Conservation (phyloP, 1,140 invertebrate genomes). For the Atta texana region DNA sequence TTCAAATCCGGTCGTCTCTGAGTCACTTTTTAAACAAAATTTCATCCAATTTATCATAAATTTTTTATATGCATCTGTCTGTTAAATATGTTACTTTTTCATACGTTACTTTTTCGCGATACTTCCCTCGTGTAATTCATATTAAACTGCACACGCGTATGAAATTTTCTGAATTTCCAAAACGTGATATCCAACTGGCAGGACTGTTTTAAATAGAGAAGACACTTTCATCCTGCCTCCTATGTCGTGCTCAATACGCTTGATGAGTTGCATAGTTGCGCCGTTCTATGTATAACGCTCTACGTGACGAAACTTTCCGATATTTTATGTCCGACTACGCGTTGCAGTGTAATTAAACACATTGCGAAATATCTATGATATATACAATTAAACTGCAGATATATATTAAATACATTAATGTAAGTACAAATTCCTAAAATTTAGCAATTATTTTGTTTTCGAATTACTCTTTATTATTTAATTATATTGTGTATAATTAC, state of each 20-base stretch:
- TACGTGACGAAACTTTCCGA: conserved; percentile 54
- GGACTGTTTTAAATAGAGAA: conserved; percentile 22
- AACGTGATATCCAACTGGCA: not conserved
- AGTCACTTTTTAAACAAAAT: too few relatives aligned
- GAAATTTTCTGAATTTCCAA: conserved; percentile 54
- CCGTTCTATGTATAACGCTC: not conserved
- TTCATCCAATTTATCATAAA: too few relatives aligned
- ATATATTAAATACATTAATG: not conserved
- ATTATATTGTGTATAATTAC: conserved; percentile 5
- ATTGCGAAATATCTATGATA: not conserved
- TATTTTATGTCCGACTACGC: conserved; percentile 9
- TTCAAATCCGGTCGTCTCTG: too few relatives aligned
- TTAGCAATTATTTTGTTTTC: not conserved
- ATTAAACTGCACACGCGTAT: conserved; percentile 29
- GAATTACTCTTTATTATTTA: too few relatives aligned
- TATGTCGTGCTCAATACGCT: conserved; percentile 26
- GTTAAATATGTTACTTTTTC: conserved; percentile 13
- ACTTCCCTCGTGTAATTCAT: conserved; percentile 46
- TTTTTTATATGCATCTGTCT: not conserved
- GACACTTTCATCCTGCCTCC: conserved; percentile 32
- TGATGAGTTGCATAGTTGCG: conserved; percentile 38
- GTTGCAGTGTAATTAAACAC: conserved; percentile 42
- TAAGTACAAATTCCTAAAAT: not conserved
- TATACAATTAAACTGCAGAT: not conserved
- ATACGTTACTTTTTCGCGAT: not conserved